phyloP scores from a whole-genome alignment of 2,797 vertebrate species.

The Lithobates sylvaticus region DNA sequence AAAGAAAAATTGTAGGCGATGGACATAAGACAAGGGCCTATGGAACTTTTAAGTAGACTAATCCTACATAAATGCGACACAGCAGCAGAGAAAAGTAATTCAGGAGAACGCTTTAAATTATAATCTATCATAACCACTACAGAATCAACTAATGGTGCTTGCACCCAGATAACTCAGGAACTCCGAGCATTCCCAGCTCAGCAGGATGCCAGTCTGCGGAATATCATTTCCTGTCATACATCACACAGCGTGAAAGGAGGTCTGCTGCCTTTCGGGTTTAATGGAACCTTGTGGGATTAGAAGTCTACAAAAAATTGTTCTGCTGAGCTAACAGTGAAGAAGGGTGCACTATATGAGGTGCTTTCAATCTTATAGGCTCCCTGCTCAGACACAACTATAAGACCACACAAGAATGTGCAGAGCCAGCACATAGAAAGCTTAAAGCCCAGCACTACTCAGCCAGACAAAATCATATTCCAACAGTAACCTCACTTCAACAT shows the following conservation, averaged over 20 bases:
- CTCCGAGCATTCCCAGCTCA: slow-evolving; percentile 15
- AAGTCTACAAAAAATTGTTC: background rate
- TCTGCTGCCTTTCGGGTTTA: background rate
- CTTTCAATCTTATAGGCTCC: slow-evolving; percentile 26
- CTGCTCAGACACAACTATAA: slow-evolving; percentile 29
- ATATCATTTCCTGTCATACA: slow-evolving; percentile 49
- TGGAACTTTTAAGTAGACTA: background rate
- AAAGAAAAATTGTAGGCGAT: too few species aligned
- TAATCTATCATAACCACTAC: slow-evolving; percentile 1
- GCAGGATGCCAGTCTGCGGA: slow-evolving; percentile 5
- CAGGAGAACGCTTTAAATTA: background rate
- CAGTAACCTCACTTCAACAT: background rate
- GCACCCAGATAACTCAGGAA: slow-evolving; percentile 3
- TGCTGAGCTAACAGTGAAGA: background rate
- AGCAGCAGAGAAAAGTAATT: background rate
- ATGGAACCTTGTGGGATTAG: background rate
- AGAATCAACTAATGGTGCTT: background rate
- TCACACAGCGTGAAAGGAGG: background rate
- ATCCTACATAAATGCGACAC: background rate
- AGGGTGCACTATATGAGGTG: slow-evolving; percentile 3
- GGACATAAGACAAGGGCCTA: background rate
- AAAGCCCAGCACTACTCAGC: background rate
- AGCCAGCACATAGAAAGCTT: slow-evolving; percentile 24
- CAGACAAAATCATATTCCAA: background rate
- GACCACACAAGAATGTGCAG: slow-evolving; percentile 51